Evolutionary conservation across 2,888 invertebrate genomes (phyloP), one percentile per base, ranked within the genome.

Genomic region (Pinctada fucata): DNA sequence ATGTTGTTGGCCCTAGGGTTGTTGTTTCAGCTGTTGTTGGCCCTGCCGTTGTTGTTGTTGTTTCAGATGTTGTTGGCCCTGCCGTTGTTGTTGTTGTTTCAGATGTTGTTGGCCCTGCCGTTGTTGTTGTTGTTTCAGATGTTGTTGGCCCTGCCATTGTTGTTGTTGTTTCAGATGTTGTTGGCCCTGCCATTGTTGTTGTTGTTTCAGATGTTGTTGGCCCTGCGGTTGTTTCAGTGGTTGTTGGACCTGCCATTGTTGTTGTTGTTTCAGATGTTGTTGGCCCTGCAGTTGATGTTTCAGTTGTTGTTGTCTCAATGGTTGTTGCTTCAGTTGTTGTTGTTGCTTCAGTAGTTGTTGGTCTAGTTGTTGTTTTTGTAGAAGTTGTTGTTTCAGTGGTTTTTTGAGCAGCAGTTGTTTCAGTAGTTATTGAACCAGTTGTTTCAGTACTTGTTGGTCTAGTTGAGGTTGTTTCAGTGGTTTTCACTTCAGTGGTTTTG

Each of bases 361-460:
- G 47, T 47, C 64, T 73, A 13, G 67, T 75, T 51, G 75, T 75
- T 31, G 75, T 75, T 31, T 31, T 66, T 75, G 75, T 49, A 63
- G 49, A 51, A 63, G 70, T 6, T 52, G 76, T 63, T 0, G 64
- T 70, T n/a, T 66, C 31, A 67, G 66, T 66, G 13, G 48, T 31
- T 48, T 50, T 45, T 64, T 47, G 6, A 48, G 6, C 2, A 64
- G 65, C 16, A 13, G 72, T 72, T 13, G 69, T 69, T 13, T 45
- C 50, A 51, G 51, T 68, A 4, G 68, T 75, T 6, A 68, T 75
- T 75, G 67, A 13, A 50, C n/a, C n/a, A 4, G 50, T 16, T 2
- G 75, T 67, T 10, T 50, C 45, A 13, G 75, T 51, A 45, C 5
- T 31, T 72, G 8, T 31, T 8, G 16, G 16, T 52, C 10, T 13